Evolutionary conservation across 2,797 vertebrate genomes (phyloP).

Genomic region (Eulemur albifrons): DNA sequence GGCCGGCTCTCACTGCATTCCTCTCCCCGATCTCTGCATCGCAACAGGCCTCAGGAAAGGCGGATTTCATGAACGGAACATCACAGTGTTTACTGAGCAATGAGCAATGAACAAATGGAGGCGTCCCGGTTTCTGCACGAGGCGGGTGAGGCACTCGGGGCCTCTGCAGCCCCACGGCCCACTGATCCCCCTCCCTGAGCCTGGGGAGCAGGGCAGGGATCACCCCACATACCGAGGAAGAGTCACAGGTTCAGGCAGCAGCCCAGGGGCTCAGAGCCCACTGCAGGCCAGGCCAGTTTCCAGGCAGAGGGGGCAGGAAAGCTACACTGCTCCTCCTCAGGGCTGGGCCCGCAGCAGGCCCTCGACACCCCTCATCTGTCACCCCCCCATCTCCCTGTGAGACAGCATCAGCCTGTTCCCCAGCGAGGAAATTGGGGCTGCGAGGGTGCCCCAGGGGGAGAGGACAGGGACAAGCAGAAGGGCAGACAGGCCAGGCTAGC

Average conservation of each 20-base stretch:
- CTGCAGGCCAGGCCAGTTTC: neutral
- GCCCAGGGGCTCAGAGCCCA: neutral
- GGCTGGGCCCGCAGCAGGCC: neutral
- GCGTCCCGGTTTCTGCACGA: neutral
- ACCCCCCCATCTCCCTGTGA: no score
- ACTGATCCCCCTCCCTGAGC: neutral
- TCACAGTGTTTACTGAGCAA: neutral
- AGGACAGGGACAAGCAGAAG: fast-evolving
- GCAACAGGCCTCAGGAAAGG: neutral
- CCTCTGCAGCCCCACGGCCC: neutral
- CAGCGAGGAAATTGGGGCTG: neutral
- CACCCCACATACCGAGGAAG: no score
- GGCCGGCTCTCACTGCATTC: neutral
- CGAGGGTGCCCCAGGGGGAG: neutral
- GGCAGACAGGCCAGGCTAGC: neutral
- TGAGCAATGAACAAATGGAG: neutral
- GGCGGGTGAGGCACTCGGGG: neutral
- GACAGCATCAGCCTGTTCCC: fast-evolving
- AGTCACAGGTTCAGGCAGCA: no score
- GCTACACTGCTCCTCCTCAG: neutral
- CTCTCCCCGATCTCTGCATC: neutral
- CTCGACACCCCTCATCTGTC: neutral
- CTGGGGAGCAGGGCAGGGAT: neutral
- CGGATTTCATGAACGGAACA: neutral
- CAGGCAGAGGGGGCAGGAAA: neutral